Base-by-base conservation (phyloP, 2,113 vertebrate species). In the Saccopteryx leptura region DNA sequence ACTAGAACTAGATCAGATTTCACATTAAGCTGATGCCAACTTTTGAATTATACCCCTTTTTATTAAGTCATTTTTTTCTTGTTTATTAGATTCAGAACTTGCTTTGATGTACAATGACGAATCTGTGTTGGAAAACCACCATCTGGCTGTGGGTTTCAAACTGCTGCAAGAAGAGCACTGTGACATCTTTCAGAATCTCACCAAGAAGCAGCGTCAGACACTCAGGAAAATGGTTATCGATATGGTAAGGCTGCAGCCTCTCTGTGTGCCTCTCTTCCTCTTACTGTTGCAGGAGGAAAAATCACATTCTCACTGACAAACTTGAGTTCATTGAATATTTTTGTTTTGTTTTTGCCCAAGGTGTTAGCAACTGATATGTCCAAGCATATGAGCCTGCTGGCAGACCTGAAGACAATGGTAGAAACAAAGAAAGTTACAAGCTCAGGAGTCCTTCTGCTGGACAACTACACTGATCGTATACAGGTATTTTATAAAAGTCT, bases 91-190 rank as follows among this genome's bases (percentile, higher is more conserved):
- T 98, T 99, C 99, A 0, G 99, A 99, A 94, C 99, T 99, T 94
- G 99, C 99, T 52, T 98, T 99, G 97, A 99, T 99, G 99, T 99
- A 99, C 98, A 99, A 99, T 0, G 99, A 99, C 0, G 99, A 99
- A 48, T 99, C 99, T 1, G 99, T 99, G 95, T 96, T 99, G 98
- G 99, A 99, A 98, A 99, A 99, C 97, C 99, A 99, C 95, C 99
- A 99, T 96, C 98, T 99, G 3, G 99, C 99, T 0, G 99, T 99
- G 95, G 99, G 99, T 39, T 99, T 99, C 98, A 99, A 99, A 56
- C 98, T 99, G 94, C 98, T 99, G 23, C 99, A 99, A 95, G 99
- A 99, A 97, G 99, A 99, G 74, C 99, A 99, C 98, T 99, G 99
- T 48, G 99, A 99, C 99, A 99, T 99, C 98, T 99, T 99, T 98